These are phyloP conservation scores for Caradrina clavipalpis DNA, from an alignment of 2,888 invertebrate species.

Conservation along the genomic window DNA sequence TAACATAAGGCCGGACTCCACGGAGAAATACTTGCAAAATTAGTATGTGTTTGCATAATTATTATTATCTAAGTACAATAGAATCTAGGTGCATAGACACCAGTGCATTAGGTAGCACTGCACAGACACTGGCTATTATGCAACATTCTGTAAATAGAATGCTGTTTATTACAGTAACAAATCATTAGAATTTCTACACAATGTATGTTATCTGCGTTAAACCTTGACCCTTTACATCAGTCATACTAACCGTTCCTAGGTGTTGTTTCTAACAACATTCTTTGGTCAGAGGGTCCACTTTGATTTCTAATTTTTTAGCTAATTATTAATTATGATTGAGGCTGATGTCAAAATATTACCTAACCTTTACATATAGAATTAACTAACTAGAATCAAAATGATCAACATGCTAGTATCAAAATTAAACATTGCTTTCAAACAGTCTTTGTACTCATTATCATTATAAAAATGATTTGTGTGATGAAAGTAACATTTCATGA, in stretches of 20 bases:
- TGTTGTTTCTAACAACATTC: slow-evolving; percentile 6
- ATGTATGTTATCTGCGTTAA: slow-evolving; percentile 61
- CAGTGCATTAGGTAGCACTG: slow-evolving; percentile 46
- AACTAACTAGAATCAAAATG: neutral
- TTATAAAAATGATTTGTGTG: slow-evolving; percentile 1
- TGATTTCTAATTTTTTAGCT: neutral
- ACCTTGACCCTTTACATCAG: slow-evolving; percentile 70
- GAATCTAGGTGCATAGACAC: slow-evolving; percentile 58
- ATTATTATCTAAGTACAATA: slow-evolving; percentile 54
- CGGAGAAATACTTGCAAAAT: slow-evolving; percentile 96
- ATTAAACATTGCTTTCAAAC: slow-evolving; percentile 9
- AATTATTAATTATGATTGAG: too few species aligned
- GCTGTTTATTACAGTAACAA: slow-evolving; percentile 48
- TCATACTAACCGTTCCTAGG: slow-evolving; percentile 1
- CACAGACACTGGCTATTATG: slow-evolving; percentile 77
- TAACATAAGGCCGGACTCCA: slow-evolving; percentile 97
- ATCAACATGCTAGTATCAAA: slow-evolving; percentile 1
- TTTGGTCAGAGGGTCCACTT: neutral
- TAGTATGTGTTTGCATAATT: slow-evolving; percentile 93
- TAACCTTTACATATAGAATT: neutral
- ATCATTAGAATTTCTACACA: slow-evolving; percentile 64
- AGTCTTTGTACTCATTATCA: neutral
- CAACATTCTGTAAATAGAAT: slow-evolving; percentile 84
- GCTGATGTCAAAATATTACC: neutral
- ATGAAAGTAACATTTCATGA: slow-evolving; percentile 16